Conservation (phyloP, 2,888 invertebrate species). For the Scaptomyza parva region DNA sequence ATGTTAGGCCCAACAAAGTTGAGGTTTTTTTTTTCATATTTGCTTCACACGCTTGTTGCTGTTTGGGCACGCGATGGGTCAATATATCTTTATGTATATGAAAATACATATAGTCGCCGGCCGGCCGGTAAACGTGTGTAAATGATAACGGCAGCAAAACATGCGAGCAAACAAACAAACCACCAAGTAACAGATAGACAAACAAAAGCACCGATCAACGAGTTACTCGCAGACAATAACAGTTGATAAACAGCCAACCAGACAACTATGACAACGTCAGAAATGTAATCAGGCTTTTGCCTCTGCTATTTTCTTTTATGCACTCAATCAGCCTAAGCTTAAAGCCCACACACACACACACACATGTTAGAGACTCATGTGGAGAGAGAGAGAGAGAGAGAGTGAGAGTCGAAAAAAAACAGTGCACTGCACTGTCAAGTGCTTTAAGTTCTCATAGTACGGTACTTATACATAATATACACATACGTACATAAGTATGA, state of each 20-base stretch:
- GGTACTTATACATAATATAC: constrained; percentile 1
- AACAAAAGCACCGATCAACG: constrained; percentile 23
- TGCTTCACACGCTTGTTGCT: constrained; percentile 45
- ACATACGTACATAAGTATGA: neutral
- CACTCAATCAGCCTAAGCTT: constrained; percentile 27
- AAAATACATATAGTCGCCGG: constrained; percentile 54
- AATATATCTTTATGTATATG: neutral
- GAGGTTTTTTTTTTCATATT: constrained; percentile 35
- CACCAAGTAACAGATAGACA: constrained; percentile 26
- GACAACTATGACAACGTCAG: constrained; percentile 50
- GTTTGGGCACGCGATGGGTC: constrained; percentile 59
- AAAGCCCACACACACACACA: constrained; percentile 1
- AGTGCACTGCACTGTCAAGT: constrained; percentile 43
- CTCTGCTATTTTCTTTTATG: constrained; percentile 25
- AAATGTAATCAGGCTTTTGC: constrained; percentile 57
- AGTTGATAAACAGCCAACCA: constrained; percentile 51
- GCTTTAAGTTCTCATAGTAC: constrained; percentile 8
- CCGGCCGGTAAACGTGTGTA: constrained; percentile 66
- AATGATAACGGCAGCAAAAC: constrained; percentile 71
- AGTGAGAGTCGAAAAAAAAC: constrained; percentile 18
- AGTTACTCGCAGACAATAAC: constrained; percentile 56
- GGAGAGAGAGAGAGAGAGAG: neutral
- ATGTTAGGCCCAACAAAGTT: constrained; percentile 21
- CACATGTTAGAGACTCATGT: constrained; percentile 4
- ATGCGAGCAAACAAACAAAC: constrained; percentile 66